phyloP scores from a whole-genome alignment of 2,797 vertebrate genomes.

The Fringilla coelebs region DNA sequence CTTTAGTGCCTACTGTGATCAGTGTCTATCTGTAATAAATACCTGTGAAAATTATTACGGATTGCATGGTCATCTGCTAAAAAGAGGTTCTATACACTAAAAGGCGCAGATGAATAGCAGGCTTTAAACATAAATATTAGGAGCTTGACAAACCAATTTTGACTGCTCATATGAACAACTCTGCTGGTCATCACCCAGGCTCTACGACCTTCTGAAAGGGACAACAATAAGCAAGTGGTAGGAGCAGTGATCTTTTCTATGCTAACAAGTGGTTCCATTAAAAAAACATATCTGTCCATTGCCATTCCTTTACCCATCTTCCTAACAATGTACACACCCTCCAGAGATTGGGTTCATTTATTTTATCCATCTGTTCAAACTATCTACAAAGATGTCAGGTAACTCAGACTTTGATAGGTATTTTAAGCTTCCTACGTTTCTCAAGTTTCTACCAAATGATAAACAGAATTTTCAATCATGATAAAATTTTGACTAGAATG shows the following conservation, averaged over 20 bases:
- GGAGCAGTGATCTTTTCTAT: neutral
- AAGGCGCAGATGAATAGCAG: neutral
- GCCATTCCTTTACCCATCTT: neutral
- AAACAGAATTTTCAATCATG: neutral
- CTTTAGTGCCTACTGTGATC: neutral
- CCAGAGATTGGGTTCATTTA: neutral
- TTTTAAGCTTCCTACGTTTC: neutral
- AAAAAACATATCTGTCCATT: neutral
- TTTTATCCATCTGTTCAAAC: neutral
- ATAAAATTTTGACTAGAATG: neutral
- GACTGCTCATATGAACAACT: neutral
- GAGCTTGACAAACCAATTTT: neutral
- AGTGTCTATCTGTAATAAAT: neutral
- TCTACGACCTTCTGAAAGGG: neutral
- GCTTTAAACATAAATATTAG: neutral
- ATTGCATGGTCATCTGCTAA: neutral
- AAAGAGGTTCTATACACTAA: neutral
- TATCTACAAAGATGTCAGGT: neutral
- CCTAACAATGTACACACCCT: neutral
- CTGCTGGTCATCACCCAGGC: neutral
- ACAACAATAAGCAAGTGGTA: neutral
- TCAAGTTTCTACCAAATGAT: neutral
- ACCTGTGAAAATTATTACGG: neutral
- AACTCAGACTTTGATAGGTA: neutral
- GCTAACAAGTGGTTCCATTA: neutral